Conservation (phyloP, 2,888 invertebrate species). For the Melipona bicolor region DNA sequence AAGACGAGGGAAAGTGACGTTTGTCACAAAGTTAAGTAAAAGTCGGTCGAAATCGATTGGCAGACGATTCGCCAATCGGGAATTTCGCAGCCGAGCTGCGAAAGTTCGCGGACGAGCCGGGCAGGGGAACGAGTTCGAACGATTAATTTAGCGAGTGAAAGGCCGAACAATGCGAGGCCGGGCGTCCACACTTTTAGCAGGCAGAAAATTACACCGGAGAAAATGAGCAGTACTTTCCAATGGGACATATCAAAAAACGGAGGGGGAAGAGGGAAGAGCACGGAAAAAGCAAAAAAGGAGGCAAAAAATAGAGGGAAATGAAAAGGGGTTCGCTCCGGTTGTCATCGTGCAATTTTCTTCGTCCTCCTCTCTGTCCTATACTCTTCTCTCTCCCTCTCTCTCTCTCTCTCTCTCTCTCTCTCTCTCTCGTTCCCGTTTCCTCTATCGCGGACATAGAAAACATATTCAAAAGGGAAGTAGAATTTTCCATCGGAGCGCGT, state of each 20-base stretch:
- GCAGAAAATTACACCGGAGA: constrained; percentile 35
- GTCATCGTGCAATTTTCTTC: constrained; percentile 31
- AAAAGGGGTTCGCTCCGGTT: constrained; percentile 19
- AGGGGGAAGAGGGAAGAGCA: background rate
- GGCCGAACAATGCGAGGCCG: constrained; percentile 14
- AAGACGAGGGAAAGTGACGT: background rate
- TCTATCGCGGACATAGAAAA: constrained; percentile 1
- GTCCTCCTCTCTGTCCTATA: background rate
- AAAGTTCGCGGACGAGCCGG: background rate
- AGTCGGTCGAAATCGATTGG: constrained; percentile 33
- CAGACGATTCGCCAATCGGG: background rate
- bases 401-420: background rate
- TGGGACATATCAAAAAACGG: constrained; percentile 4
- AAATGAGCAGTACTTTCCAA: constrained; percentile 28
- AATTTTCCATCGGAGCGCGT: constrained; percentile 21
- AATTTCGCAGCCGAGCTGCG: background rate
- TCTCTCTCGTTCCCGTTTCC: background rate
- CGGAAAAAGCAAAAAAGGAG: background rate
- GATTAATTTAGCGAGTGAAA: constrained; percentile 26
- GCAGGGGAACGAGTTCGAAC: constrained; percentile 22
- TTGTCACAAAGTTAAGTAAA: constrained; percentile 25
- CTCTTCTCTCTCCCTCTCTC: background rate
- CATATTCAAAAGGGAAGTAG: constrained; percentile 15
- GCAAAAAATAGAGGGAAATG: constrained; percentile 13
- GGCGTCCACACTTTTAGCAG: constrained; percentile 34